A percentile compares a stretch with the other conserved stretches of the same genome.
These are phyloP conservation scores for Copidosoma floridanum DNA, from an alignment of 1,140 invertebrate genomes.

Conservation along the genomic window DNA sequence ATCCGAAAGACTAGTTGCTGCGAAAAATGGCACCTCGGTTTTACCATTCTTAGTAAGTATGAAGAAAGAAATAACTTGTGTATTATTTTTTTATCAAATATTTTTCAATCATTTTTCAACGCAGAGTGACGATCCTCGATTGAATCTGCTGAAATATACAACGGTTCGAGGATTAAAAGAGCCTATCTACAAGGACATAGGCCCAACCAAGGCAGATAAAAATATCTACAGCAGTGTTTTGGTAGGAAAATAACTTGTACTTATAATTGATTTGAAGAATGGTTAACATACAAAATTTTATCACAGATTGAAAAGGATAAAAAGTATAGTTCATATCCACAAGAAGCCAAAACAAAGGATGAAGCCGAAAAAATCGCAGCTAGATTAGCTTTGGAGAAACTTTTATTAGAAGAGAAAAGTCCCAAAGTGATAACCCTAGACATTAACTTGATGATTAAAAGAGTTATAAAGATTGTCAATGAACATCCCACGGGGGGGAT, in stretches of 20 bases:
- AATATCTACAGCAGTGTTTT: no score
- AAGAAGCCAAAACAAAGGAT: slow-evolving; percentile 55
- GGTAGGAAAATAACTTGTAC: no score
- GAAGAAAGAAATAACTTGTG: no score
- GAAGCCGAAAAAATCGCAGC: slow-evolving; percentile 60
- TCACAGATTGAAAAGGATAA: slow-evolving; percentile 4
- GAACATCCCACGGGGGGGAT: slow-evolving; percentile 59
- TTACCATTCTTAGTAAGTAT: no score
- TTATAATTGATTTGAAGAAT: no score
- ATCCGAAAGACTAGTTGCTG: no score
- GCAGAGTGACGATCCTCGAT: slow-evolving; percentile 29
- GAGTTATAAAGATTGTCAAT: slow-evolving; percentile 55
- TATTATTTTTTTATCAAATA: no score
- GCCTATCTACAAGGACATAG: slow-evolving; percentile 36
- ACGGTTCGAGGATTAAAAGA: slow-evolving; percentile 20
- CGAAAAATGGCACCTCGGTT: no score
- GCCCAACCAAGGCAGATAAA: slow-evolving; percentile 12
- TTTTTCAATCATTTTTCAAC: no score
- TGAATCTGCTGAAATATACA: slow-evolving; percentile 23
- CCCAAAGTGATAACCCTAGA: slow-evolving; percentile 37
- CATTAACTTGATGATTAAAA: slow-evolving; percentile 40
- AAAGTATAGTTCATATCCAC: slow-evolving; percentile 61
- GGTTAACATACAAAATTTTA: no score
- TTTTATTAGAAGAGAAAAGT: slow-evolving; percentile 45
- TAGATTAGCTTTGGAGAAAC: slow-evolving; percentile 52